Conservation (phyloP, 2,888 invertebrate genomes). For the Melieria crassipennis region DNA sequence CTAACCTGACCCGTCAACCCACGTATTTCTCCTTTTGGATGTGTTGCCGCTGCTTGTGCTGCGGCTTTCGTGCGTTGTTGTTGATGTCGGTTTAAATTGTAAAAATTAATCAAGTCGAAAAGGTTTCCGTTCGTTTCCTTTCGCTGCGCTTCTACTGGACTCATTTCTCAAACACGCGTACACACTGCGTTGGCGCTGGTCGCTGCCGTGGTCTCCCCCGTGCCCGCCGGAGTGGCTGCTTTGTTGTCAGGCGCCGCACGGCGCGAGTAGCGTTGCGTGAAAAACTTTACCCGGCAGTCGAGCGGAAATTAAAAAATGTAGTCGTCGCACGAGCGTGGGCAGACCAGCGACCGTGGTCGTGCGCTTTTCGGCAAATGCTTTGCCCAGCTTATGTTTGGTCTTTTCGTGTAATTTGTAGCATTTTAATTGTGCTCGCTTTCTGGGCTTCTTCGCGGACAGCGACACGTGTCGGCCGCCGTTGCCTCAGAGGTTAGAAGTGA, state of each 20-base stretch:
- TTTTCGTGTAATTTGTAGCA: neutral
- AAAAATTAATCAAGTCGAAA: constrained; percentile 60
- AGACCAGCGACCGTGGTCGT: neutral
- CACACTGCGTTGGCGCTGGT: neutral
- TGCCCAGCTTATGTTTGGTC: neutral
- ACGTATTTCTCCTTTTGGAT: neutral
- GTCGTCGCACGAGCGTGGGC: neutral
- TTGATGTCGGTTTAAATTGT: constrained; percentile 50
- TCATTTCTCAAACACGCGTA: neutral
- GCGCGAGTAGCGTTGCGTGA: constrained; percentile 11
- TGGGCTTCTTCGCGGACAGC: no score
- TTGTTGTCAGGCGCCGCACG: neutral
- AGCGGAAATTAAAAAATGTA: constrained; percentile 35
- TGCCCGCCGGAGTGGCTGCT: neutral
- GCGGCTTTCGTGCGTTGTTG: constrained; percentile 41
- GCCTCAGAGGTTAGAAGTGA: no score
- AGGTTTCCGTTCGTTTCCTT: constrained; percentile 39
- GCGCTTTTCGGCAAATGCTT: neutral
- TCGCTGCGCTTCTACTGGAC: no score
- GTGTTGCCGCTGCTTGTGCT: neutral
- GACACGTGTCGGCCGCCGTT: no score
- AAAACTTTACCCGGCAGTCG: constrained; percentile 24
- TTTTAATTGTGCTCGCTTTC: no score
- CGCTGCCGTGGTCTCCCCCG: neutral
- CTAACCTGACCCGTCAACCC: no score